A percentile compares a stretch with the other conserved stretches of the same genome.
These are phyloP conservation scores for Drosophila athabasca DNA, from an alignment of 1,140 invertebrate genomes.

Conservation along the genomic window DNA sequence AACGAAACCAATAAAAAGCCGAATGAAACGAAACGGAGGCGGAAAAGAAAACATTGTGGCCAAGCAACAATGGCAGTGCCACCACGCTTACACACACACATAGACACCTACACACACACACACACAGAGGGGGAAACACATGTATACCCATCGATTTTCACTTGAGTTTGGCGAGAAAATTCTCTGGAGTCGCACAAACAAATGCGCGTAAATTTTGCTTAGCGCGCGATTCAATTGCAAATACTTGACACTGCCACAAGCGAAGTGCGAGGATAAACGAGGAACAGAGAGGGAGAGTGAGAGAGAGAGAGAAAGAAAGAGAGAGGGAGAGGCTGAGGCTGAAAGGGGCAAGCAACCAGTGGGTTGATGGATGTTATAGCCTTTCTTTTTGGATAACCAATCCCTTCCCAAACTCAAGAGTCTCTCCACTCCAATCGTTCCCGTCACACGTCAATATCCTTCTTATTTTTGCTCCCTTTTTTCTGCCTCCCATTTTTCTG, in stretches of 20 bases:
- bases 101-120: neutral
- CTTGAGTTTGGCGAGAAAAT: constrained; percentile 60
- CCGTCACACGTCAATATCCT: constrained; percentile 75
- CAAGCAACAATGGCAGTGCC: constrained; percentile 66
- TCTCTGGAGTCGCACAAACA: constrained; percentile 74
- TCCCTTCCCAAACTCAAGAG: constrained; percentile 20
- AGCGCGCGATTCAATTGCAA: constrained; percentile 75
- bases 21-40: constrained; percentile 52
- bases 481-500: constrained; percentile 52
- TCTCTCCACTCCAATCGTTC: constrained; percentile 45
- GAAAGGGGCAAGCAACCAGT: neutral
- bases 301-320: neutral
- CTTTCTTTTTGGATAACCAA: too few relatives aligned
- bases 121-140: constrained; percentile 18
- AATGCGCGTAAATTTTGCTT: constrained; percentile 82
- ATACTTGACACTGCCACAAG: constrained; percentile 80
- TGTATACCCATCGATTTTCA: constrained; percentile 69
- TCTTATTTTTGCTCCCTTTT: constrained; percentile 54
- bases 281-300: neutral
- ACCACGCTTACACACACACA: constrained; percentile 10
- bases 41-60: constrained; percentile 80
- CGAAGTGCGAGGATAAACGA: constrained; percentile 12
- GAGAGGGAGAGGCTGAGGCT: too few relatives aligned
- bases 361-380: constrained; percentile 25
- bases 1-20: constrained; percentile 77